Evolutionary conservation across 2,113 vertebrate species (phyloP).

Genomic region (Vicugna pacos): DNA sequence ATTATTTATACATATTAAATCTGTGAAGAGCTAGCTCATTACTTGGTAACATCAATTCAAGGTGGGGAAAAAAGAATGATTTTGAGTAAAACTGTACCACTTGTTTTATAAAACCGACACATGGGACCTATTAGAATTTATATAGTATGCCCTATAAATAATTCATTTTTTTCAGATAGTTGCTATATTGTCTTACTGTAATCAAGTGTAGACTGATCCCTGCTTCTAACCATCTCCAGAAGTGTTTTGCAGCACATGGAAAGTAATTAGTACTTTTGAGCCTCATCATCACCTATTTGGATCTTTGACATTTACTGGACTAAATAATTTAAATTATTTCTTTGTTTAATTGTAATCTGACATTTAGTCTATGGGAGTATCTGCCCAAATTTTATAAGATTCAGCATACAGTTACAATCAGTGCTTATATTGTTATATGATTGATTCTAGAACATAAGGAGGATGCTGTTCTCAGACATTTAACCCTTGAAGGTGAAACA

Average conservation of each 20-base stretch:
- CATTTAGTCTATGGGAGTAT: background rate
- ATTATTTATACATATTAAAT: no score
- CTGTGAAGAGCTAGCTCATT: background rate
- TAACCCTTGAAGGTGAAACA: background rate
- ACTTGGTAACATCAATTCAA: background rate
- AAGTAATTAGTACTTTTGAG: background rate
- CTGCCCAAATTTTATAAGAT: background rate
- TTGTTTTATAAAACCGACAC: background rate
- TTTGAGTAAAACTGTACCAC: background rate
- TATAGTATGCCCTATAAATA: background rate
- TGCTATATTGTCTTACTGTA: background rate
- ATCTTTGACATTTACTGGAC: background rate
- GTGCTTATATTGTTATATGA: background rate
- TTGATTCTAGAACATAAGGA: background rate
- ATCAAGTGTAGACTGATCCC: background rate
- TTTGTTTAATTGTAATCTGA: background rate
- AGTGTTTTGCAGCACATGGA: background rate
- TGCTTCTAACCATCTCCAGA: background rate
- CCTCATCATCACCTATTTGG: background rate
- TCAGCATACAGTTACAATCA: background rate
- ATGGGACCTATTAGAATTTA: background rate
- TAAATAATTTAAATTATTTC: background rate
- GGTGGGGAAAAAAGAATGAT: background rate
- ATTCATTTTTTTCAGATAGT: background rate
- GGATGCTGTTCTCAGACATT: background rate